phyloP scores from a whole-genome alignment of 2,888 invertebrate genomes.

The Smittia aterrima region DNA sequence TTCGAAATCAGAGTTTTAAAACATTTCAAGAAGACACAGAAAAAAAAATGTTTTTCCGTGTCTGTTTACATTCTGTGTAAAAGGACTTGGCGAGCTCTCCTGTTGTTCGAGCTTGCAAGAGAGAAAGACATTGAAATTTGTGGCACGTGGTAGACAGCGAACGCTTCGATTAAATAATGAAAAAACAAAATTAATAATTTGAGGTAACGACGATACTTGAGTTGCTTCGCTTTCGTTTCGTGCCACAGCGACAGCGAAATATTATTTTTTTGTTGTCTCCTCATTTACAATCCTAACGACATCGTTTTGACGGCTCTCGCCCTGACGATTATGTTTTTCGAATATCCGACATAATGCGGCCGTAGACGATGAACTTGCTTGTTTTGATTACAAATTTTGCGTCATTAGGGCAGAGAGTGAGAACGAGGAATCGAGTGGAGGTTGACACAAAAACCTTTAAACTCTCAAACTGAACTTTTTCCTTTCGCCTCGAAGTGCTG shows the following conservation, averaged over 20 bases:
- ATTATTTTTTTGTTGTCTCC: neutral
- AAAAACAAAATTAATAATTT: constrained; percentile 1
- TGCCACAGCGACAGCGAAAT: neutral
- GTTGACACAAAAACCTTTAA: too few relatives aligned
- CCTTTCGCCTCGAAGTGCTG: too few relatives aligned
- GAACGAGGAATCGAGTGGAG: too few relatives aligned
- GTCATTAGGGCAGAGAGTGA: too few relatives aligned
- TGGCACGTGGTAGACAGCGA: constrained; percentile 13
- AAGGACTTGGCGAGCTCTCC: too few relatives aligned
- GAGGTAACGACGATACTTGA: neutral
- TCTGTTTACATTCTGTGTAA: neutral
- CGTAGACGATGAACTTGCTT: too few relatives aligned
- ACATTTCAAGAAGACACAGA: neutral
- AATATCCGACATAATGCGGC: too few relatives aligned
- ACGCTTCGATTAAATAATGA: neutral
- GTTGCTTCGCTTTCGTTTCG: neutral
- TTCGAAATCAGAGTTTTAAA: constrained; percentile 15
- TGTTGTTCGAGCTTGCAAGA: neutral
- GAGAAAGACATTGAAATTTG: constrained; percentile 1
- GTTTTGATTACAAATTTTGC: too few relatives aligned
- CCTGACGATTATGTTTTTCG: neutral
- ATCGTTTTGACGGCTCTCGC: neutral
- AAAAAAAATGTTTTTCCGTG: neutral
- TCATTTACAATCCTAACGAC: constrained; percentile 17
- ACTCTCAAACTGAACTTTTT: too few relatives aligned